Percentiles rank a stretch among this genome's conserved stretches.
Evolutionary conservation across 2,888 invertebrate species (phyloP).

Genomic region (Oligia strigilis): DNA sequence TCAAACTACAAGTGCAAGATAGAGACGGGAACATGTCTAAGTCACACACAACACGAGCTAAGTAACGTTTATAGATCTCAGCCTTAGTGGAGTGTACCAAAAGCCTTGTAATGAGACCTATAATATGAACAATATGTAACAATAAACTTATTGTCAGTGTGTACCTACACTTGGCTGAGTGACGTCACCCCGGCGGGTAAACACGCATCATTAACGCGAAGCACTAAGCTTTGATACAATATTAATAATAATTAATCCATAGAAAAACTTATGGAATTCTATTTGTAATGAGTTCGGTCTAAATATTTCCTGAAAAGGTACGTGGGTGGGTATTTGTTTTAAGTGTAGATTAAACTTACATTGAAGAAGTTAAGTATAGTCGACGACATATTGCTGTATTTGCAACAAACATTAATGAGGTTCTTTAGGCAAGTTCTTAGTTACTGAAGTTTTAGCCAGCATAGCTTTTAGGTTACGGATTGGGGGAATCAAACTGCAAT

Average conservation of each 20-base stretch:
- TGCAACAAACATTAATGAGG: background rate
- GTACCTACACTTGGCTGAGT: constrained; percentile 15
- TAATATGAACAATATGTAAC: constrained; percentile 44
- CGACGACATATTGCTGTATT: background rate
- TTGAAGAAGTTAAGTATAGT: background rate
- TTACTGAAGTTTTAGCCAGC: background rate
- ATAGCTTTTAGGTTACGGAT: background rate
- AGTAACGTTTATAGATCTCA: background rate
- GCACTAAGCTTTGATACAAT: constrained; percentile 75
- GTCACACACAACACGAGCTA: background rate
- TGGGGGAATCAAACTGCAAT: background rate
- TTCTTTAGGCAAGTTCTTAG: background rate
- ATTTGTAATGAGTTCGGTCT: constrained; percentile 68
- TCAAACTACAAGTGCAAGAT: background rate
- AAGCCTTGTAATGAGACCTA: background rate
- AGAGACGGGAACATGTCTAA: background rate
- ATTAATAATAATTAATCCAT: constrained; percentile 64
- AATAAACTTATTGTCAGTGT: constrained; percentile 30
- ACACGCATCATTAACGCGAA: constrained; percentile 70
- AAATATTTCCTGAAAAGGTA: background rate
- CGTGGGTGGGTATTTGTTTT: background rate
- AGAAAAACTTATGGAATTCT: constrained; percentile 70
- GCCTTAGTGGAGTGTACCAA: background rate
- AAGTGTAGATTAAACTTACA: background rate
- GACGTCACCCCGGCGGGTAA: constrained; percentile 13